These are phyloP conservation scores for Parnassius glacialis DNA, from an alignment of 2,888 invertebrate species.

Conservation along the genomic window DNA sequence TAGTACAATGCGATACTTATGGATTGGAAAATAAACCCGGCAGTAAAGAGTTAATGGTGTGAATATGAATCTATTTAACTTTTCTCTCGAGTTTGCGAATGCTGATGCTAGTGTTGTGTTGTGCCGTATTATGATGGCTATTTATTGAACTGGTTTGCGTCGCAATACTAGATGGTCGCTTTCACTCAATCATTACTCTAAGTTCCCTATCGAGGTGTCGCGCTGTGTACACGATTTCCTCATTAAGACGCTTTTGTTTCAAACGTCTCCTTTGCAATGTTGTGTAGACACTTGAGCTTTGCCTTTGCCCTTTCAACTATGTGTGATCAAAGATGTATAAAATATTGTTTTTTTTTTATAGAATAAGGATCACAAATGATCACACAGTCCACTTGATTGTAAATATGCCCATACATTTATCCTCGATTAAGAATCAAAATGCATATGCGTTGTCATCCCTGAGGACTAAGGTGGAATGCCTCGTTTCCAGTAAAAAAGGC, in stretches of 20 bases:
- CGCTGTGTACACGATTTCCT: slow-evolving; percentile 67
- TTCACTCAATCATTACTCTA: slow-evolving; percentile 63
- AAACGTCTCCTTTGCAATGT: slow-evolving; percentile 35
- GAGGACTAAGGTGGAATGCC: no score
- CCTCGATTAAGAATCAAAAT: no score
- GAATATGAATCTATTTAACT: slow-evolving; percentile 27
- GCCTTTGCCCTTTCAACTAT: background rate
- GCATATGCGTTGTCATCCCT: no score
- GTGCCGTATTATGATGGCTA: slow-evolving; percentile 11
- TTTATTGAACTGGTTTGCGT: slow-evolving; percentile 29
- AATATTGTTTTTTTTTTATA: no score
- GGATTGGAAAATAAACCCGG: slow-evolving; percentile 25
- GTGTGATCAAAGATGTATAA: no score
- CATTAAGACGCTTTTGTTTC: slow-evolving; percentile 73
- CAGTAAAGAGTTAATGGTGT: slow-evolving; percentile 27
- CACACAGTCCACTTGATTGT: no score
- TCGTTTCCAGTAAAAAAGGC: no score
- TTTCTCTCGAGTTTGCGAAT: slow-evolving; percentile 34
- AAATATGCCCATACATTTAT: no score
- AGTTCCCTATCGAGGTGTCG: slow-evolving; percentile 47
- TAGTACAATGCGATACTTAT: slow-evolving; percentile 34
- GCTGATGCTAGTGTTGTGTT: slow-evolving; percentile 9
- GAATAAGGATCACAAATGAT: no score
- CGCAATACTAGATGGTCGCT: slow-evolving; percentile 50
- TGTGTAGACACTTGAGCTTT: slow-evolving; percentile 1